These are phyloP conservation scores for Dicentrarchus labrax DNA, from an alignment of 2,113 vertebrate species.

Conservation along the genomic window DNA sequence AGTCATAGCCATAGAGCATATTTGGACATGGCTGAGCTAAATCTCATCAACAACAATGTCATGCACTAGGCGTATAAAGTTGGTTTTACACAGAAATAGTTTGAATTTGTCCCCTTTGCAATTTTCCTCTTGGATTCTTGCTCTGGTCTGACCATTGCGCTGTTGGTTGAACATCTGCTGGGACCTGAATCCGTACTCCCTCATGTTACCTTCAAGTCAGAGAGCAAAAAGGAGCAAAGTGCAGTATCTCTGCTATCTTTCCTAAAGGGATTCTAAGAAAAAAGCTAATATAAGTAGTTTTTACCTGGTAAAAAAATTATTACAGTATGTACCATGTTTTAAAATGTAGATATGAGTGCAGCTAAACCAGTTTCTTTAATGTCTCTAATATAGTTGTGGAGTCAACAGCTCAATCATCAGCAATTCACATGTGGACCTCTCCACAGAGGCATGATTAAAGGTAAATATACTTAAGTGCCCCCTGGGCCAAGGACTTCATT, in stretches of 20 bases:
- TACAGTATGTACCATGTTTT: conserved; percentile 31
- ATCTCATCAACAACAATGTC: conserved; percentile 70
- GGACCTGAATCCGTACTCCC: conserved; percentile 39
- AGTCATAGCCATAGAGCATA: conserved; percentile 50
- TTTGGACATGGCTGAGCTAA: conserved; percentile 66
- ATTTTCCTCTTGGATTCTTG: conserved; percentile 45
- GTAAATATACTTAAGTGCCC: conserved; percentile 74
- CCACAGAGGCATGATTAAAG: conserved; percentile 68
- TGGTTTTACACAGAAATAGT: conserved; percentile 66
- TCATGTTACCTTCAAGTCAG: conserved; percentile 24
- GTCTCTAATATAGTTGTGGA: conserved; percentile 12
- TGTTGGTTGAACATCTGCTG: conserved; percentile 29
- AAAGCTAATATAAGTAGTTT: background rate
- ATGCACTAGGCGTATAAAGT: conserved; percentile 49
- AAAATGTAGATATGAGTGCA: conserved; percentile 26
- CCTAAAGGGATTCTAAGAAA: conserved; percentile 2
- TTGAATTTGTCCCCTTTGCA: conserved; percentile 39
- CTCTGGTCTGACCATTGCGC: conserved; percentile 29
- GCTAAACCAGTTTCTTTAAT: conserved; percentile 34
- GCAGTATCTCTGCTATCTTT: conserved; percentile 30
- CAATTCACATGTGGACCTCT: conserved; percentile 55
- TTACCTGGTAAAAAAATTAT: conserved; percentile 35
- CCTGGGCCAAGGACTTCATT: conserved; percentile 63
- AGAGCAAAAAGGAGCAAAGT: background rate
- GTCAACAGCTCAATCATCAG: conserved; percentile 51